phyloP scores from a whole-genome alignment of 1,140 invertebrate genomes.

The Laupala kohalensis region DNA sequence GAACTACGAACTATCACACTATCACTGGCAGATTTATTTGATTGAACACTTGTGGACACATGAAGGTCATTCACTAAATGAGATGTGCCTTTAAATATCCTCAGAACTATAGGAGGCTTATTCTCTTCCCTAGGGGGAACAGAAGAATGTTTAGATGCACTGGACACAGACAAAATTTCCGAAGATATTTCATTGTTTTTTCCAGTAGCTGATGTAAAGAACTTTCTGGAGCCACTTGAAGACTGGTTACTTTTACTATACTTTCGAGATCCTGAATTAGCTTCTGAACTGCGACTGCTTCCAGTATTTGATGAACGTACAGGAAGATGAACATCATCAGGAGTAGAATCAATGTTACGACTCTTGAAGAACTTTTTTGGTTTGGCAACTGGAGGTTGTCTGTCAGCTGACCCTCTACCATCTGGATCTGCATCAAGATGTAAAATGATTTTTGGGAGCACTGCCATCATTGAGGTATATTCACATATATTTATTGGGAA shows the following conservation, averaged over 20 bases:
- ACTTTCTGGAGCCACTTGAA: slow-evolving; percentile 12
- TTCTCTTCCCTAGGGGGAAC: slow-evolving; percentile 27
- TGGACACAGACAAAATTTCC: slow-evolving; percentile 25
- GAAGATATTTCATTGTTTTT: slow-evolving; percentile 19
- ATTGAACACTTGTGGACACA: not conserved
- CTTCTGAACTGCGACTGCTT: slow-evolving; percentile 8
- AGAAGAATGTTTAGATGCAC: slow-evolving; percentile 2
- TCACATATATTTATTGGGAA: slow-evolving; percentile 8
- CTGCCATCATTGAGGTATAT: slow-evolving; percentile 10
- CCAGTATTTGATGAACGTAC: slow-evolving; percentile 2
- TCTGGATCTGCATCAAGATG: slow-evolving; percentile 30
- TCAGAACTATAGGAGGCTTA: slow-evolving; percentile 50
- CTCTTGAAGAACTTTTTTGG: slow-evolving; percentile 88
- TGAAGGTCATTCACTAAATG: slow-evolving; percentile 27
- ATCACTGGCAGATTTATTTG: not conserved
- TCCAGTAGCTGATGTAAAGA: slow-evolving; percentile 11
- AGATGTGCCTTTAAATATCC: slow-evolving; percentile 51
- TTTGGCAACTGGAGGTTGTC: slow-evolving; percentile 35
- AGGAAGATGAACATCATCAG: slow-evolving; percentile 14
- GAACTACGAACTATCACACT: slow-evolving; percentile 1
- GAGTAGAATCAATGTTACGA: slow-evolving; percentile 44
- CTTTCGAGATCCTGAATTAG: slow-evolving; percentile 1
- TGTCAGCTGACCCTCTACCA: slow-evolving; percentile 19
- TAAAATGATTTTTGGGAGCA: slow-evolving; percentile 28
- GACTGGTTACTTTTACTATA: slow-evolving; percentile 4